Evolutionary conservation across 2,113 vertebrate genomes (phyloP), one percentile per base, ranked within the genome.

Genomic region (Telmatochromis bifrenatus): DNA sequence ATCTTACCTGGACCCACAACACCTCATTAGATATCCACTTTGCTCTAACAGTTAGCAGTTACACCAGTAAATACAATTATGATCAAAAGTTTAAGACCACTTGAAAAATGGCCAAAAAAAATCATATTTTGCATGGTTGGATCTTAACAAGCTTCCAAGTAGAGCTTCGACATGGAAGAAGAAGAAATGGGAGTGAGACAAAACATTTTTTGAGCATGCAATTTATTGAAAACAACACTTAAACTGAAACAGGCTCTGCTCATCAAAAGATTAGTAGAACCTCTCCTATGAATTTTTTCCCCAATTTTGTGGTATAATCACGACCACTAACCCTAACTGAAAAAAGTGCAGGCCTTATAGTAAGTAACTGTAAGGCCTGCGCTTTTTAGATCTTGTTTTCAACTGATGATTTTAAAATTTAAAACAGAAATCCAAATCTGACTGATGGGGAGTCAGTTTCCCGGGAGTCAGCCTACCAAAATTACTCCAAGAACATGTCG

Each of bases 211-310:
- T 62, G 9, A 35, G 9, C 15, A 62, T 19, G 15, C 58, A 62
- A 35, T 35, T 62, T 62, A 62, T 62, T 65, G 60, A 12, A 62
- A 62, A 62, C 31, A 62, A n/a, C 28, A 33, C 28, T 62, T 62
- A 35, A 35, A 62, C 9, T 65, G 17, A 65, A n/a, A 65, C 60
- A 35, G 60, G 17, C 31, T n/a, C 9, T 65, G 6, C 31, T 65
- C 31, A 37, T 65, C 60, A 65, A 37, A 37, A 35, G 60, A 65
- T 37, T 0, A 65, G 60, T 37, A 65, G 62, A 37, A 65, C 60
- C 60, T 65, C 60, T 21, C 33, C 17, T 31, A 65, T 37, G 33
- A 37, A 0, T 35, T 7, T n/a, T 5, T 1, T 0, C 31, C 60
- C 60, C 33, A 37, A 37, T 65, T 65, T 37, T 65, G 60, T 37